phyloP scores from a whole-genome alignment of 1,140 invertebrate species.

The Panagrolaimus sp. region DNA sequence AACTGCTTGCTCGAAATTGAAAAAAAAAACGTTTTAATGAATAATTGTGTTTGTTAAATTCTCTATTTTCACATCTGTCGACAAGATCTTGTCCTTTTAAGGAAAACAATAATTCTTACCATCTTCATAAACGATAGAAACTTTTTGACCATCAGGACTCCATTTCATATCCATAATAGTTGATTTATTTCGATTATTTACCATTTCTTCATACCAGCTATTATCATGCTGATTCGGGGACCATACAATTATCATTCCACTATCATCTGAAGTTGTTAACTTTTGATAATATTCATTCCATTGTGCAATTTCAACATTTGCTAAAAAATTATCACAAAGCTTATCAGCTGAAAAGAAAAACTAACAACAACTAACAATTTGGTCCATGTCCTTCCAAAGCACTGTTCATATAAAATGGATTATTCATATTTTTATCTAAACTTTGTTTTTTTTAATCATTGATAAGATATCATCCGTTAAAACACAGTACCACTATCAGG shows the following conservation, averaged over 20 bases:
- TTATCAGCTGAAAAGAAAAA: background rate
- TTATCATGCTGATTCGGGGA: constrained; percentile 79
- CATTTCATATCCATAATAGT: constrained; percentile 89
- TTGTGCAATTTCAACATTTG: constrained; percentile 70
- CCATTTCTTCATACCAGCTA: constrained; percentile 83
- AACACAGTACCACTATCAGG: constrained; percentile 59
- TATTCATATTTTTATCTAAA: constrained; percentile 64
- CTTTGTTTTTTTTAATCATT: no score
- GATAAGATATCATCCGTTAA: no score
- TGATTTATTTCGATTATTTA: constrained; percentile 95
- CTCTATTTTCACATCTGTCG: no score
- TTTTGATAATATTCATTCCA: constrained; percentile 97
- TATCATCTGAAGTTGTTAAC: constrained; percentile 87
- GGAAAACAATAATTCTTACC: no score
- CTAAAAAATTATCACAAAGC: constrained; percentile 46
- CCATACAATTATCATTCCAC: constrained; percentile 97
- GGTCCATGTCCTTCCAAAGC: constrained; percentile 90
- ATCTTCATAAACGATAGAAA: constrained; percentile 97
- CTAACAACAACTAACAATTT: constrained; percentile 59
- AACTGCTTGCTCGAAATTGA: no score
- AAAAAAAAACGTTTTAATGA: no score
- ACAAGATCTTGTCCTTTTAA: no score
- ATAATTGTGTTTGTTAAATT: no score
- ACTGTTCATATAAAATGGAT: constrained; percentile 86
- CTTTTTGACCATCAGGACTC: constrained; percentile 89